Evolutionary conservation across 2,888 invertebrate genomes (phyloP), one percentile per base, ranked within the genome.

Genomic region (Crioceris asparagi): DNA sequence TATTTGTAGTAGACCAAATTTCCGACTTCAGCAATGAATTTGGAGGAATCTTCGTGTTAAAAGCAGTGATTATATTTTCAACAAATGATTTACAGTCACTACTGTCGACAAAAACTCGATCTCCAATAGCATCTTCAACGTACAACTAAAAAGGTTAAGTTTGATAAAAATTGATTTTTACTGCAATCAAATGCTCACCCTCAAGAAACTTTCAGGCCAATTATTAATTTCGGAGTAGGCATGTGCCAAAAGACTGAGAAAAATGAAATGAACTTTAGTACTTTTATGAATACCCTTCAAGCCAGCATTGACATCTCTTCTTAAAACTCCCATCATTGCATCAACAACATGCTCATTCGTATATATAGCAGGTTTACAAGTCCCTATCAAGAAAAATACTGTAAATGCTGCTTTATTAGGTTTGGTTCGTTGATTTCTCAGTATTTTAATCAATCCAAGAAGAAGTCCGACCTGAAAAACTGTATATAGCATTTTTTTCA

Each of bases 131-230:
- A 68, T 97, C 96, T 57, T 97, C 96, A 41, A 94, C 80, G 61
- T 91, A 96, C 0, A 88, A 75, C 79, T 87, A 54, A 4, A 65
- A 60, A 38, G 16, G 38, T 29, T 25, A 36, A 40, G 11, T 29
- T 17, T 18, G n/a, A 18, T 29, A 14, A 21, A 12, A 26, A 26
- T 21, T 31, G n/a, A 19, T 34, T 8, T 31, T 2, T 14, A n/a
- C 16, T 10, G n/a, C 15, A 15, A 35, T 26, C n/a, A 19, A 17
- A n/a, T 30, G 43, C 50, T 48, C 57, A 86, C 86, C 74, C 86
- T 88, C 2, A 94, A 76, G 68, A 94, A 91, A 37, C 77, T 70
- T 57, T 93, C 91, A 0, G 94, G 93, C 96, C 94, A 96, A 51
- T 79, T 79, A 43, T 74, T 77, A 48, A 83, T 82, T 26, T 92